A percentile compares a stretch with the other conserved stretches of the same genome.
phyloP scores from a whole-genome alignment of 2,888 invertebrate genomes.

The Leucania comma region DNA sequence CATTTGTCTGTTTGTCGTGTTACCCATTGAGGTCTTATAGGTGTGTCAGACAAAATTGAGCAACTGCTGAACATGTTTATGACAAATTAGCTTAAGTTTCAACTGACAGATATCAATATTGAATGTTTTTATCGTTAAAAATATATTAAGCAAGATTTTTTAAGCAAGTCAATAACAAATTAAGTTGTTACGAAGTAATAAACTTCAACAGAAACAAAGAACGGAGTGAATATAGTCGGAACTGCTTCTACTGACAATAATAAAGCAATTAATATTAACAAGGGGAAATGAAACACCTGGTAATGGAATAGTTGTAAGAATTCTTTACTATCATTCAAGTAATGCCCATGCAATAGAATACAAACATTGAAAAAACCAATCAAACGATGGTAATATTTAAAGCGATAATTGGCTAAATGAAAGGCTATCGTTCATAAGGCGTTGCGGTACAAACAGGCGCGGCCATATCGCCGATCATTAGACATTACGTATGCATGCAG shows the following conservation, averaged over 20 bases:
- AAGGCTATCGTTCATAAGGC: slow-evolving; percentile 47
- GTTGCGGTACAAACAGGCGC: slow-evolving; percentile 25
- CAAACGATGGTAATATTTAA: slow-evolving; percentile 45
- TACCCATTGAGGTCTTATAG: slow-evolving; percentile 43
- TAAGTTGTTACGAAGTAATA: slow-evolving; percentile 14
- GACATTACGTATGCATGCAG: slow-evolving; percentile 49
- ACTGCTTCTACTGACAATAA: slow-evolving; percentile 31
- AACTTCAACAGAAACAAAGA: slow-evolving; percentile 11
- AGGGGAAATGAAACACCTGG: slow-evolving; percentile 40
- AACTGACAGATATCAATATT: slow-evolving; percentile 33
- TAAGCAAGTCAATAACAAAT: slow-evolving; percentile 10
- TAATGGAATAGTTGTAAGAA: slow-evolving; percentile 7
- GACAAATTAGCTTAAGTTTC: slow-evolving; percentile 45
- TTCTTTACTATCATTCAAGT: neutral
- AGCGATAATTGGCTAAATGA: slow-evolving; percentile 49
- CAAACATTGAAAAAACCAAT: slow-evolving; percentile 30
- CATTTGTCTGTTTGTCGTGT: slow-evolving; percentile 57
- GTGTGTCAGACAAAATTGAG: slow-evolving; percentile 55
- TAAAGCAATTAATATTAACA: slow-evolving; percentile 47
- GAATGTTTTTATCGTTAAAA: slow-evolving; percentile 26
- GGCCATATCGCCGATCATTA: slow-evolving; percentile 44
- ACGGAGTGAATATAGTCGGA: slow-evolving; percentile 9
- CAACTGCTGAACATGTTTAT: slow-evolving; percentile 52
- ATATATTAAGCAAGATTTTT: slow-evolving; percentile 18
- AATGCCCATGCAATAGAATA: slow-evolving; percentile 21